Percentiles rank a stretch among this genome's conserved stretches.
Conservation (phyloP, 2,797 vertebrate genomes). For the Anguilla megastoma region DNA sequence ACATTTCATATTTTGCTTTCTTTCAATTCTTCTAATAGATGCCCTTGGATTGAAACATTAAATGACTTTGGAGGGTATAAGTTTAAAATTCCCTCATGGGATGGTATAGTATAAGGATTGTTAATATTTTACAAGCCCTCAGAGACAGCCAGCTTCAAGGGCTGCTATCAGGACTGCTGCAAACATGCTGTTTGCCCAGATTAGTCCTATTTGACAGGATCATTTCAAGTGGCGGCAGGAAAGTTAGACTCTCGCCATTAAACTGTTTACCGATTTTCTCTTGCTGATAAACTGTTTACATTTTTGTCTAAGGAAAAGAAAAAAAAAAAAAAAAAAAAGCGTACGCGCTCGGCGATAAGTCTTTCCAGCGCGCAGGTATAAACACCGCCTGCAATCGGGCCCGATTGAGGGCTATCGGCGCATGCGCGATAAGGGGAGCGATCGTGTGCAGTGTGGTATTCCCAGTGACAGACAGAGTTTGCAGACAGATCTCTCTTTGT, state of each 20-base stretch:
- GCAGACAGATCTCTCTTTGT: neutral
- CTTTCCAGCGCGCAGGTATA: conserved; percentile 7
- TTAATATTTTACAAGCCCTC: conserved; percentile 40
- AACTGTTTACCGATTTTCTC: neutral
- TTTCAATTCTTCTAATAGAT: neutral
- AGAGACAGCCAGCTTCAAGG: neutral
- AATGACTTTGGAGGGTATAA: neutral
- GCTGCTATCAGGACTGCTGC: neutral
- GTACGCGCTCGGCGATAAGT: neutral
- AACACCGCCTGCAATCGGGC: neutral
- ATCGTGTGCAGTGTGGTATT: neutral
- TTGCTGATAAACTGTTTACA: conserved; percentile 29
- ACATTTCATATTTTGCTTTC: neutral
- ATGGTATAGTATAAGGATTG: conserved; percentile 4
- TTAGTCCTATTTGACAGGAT: conserved; percentile 22
- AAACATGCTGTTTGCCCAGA: conserved; percentile 3
- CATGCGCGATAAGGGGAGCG: neutral
- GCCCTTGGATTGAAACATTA: neutral
- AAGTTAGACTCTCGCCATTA: neutral
- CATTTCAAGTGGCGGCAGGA: conserved; percentile 16
- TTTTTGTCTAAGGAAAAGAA: neutral
- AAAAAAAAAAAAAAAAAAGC: conserved; percentile 7
- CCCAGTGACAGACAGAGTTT: neutral
- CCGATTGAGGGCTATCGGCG: neutral
- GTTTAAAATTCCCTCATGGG: conserved; percentile 29